A percentile compares a stretch with the other conserved stretches of the same genome.
These are phyloP conservation scores for Dynastes tityus DNA, from an alignment of 2,888 invertebrate species.

Conservation along the genomic window DNA sequence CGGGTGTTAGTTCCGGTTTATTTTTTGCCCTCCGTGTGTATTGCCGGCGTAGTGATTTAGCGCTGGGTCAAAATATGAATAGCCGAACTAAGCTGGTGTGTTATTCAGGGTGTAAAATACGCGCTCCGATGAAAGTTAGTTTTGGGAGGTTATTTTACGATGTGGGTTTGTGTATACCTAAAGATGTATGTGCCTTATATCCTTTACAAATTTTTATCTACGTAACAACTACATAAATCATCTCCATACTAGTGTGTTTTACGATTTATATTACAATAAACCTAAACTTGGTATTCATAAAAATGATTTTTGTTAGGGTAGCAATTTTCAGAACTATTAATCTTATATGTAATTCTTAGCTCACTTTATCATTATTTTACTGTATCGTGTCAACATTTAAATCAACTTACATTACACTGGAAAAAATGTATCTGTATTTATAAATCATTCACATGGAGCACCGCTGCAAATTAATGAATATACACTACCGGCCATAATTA, in stretches of 20 bases:
- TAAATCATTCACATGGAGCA: too few relatives aligned
- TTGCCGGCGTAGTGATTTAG: slow-evolving; percentile 32
- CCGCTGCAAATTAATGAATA: too few relatives aligned
- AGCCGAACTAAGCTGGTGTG: slow-evolving; percentile 26
- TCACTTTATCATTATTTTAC: too few relatives aligned
- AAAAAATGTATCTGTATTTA: too few relatives aligned
- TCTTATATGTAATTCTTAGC: too few relatives aligned
- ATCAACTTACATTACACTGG: too few relatives aligned
- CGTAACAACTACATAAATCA: not conserved
- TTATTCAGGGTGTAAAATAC: slow-evolving; percentile 33
- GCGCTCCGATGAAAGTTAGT: slow-evolving; percentile 21
- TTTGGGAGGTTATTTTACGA: slow-evolving; percentile 10
- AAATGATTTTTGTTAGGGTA: too few relatives aligned
- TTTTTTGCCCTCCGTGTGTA: slow-evolving; percentile 41
- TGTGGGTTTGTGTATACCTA: slow-evolving; percentile 1
- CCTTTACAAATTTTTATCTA: slow-evolving; percentile 2
- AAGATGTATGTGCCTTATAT: not conserved
- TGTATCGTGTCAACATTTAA: too few relatives aligned
- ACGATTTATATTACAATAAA: not conserved
- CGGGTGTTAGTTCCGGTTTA: slow-evolving; percentile 40
- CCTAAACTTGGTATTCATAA: too few relatives aligned
- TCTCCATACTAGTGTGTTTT: not conserved
- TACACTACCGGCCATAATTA: too few relatives aligned
- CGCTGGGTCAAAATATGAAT: slow-evolving; percentile 37
- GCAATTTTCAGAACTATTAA: too few relatives aligned